A percentile compares a stretch with the other conserved stretches of the same genome.
Evolutionary conservation across 2,888 invertebrate species (phyloP).

Genomic region (Cerastis rubricosa): DNA sequence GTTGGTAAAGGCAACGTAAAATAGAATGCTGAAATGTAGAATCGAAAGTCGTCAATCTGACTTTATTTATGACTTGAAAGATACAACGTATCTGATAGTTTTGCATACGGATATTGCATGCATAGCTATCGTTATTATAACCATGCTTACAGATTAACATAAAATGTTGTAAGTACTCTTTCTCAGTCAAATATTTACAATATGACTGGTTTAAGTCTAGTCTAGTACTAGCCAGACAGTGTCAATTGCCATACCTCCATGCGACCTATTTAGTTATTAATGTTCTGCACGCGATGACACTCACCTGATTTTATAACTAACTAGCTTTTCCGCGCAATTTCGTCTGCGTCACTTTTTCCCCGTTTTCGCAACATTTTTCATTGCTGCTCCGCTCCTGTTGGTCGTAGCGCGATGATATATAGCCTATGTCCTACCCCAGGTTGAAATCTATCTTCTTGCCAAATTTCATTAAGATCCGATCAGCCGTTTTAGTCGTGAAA

Average conservation of each 20-base stretch:
- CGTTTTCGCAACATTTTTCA: too few species aligned
- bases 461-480: too few species aligned
- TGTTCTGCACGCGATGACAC: conserved; percentile 43
- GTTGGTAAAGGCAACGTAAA: conserved; percentile 1
- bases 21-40: background rate
- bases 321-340: too few species aligned
- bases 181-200: background rate
- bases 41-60: background rate
- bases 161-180: background rate
- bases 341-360: too few species aligned
- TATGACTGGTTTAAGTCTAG: background rate
- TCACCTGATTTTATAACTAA: conserved; percentile 20
- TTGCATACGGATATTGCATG: conserved; percentile 23
- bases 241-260: conserved; percentile 4
- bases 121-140: background rate
- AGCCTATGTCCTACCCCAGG: too few species aligned
- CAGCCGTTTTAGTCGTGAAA: too few species aligned
- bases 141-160: background rate
- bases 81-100: background rate
- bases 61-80: background rate
- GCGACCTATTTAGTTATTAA: conserved; percentile 44
- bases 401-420: too few species aligned
- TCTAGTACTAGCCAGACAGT: conserved; percentile 7
- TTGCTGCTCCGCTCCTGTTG: too few species aligned
- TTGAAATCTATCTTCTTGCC: too few species aligned